Evolutionary conservation across 2,797 vertebrate species (phyloP), one percentile per base, ranked within the genome.

Genomic region (Arnoldichthys spilopterus): DNA sequence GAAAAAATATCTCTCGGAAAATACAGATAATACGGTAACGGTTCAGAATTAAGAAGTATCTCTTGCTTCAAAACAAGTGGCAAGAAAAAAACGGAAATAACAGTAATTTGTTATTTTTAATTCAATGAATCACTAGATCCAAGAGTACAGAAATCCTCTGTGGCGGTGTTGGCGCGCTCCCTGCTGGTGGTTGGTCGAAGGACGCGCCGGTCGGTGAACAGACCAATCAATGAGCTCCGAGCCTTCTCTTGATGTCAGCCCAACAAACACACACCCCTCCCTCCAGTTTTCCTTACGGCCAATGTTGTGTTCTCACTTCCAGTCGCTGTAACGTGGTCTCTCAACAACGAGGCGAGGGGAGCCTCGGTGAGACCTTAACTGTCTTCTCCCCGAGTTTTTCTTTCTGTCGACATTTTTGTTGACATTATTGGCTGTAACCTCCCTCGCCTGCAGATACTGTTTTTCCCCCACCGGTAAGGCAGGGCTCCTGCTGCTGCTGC

Each of bases 401-500:
- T 37, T n/a, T n/a, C n/a, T n/a, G n/a, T n/a, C n/a, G n/a, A n/a
- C n/a, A 37, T 37, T 37, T 37, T 9, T 37, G 37, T 6, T 9
- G 37, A 37, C 37, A 6, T 5, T 8, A 34, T 53, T 63, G 54
- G 47, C 53, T 43, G 4, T 34, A n/a, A 1, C 26, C 18, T 18
- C 32, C 64, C 54, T 43, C 43, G 8, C 7, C 54, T n/a, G 16
- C 30, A 45, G n/a, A 69, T 22, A 47, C 30, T 45, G 15, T 78
- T 37, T 37, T 68, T 86, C 59, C n/a, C n/a, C n/a, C n/a, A n/a
- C n/a, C n/a, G n/a, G n/a, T n/a, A n/a, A 77, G 56, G 59, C 76
- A 77, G 74, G 84, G 72, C 83, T 75, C 63, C 74, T 62, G 71
- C 77, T 76, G 78, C 78, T 54, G 28, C 67, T 59, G 28, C 66